Conservation (phyloP, 2,888 invertebrate species). For the Meganola albula region DNA sequence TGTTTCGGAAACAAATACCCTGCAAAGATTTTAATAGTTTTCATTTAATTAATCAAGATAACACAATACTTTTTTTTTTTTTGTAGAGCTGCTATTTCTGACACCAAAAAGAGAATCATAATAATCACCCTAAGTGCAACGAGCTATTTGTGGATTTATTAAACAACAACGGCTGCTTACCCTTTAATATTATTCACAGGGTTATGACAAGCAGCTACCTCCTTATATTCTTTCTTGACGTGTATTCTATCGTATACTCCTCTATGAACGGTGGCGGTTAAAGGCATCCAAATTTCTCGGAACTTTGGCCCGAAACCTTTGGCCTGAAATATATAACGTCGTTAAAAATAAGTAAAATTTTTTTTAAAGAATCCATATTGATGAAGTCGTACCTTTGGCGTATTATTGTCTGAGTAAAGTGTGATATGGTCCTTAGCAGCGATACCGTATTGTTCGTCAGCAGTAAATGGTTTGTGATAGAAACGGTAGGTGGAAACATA, state of each 20-base stretch:
- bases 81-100: no score
- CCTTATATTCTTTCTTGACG: slow-evolving; percentile 62
- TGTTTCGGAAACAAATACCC: slow-evolving; percentile 61
- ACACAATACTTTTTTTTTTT: no score
- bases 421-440: slow-evolving; percentile 68
- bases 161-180: slow-evolving; percentile 29
- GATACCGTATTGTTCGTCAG: slow-evolving; percentile 58
- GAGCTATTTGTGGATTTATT: no score
- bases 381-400: slow-evolving; percentile 44
- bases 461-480: slow-evolving; percentile 49
- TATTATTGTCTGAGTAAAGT: slow-evolving; percentile 53
- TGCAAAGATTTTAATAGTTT: no score
- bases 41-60: no score
- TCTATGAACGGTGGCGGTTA: slow-evolving; percentile 48
- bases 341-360: neutral
- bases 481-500: slow-evolving; percentile 58
- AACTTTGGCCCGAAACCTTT: slow-evolving; percentile 61
- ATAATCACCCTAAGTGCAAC: no score
- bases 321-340: slow-evolving; percentile 33
- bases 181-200: slow-evolving; percentile 64
- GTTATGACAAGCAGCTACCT: slow-evolving; percentile 61
- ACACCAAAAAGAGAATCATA: no score
- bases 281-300: slow-evolving; percentile 68
- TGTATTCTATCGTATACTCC: slow-evolving; percentile 59
- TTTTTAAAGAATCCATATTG: neutral